phyloP scores from a whole-genome alignment of 30 jellyfish, hydroid and myxozoan species.

The Pelagia noctiluca region DNA sequence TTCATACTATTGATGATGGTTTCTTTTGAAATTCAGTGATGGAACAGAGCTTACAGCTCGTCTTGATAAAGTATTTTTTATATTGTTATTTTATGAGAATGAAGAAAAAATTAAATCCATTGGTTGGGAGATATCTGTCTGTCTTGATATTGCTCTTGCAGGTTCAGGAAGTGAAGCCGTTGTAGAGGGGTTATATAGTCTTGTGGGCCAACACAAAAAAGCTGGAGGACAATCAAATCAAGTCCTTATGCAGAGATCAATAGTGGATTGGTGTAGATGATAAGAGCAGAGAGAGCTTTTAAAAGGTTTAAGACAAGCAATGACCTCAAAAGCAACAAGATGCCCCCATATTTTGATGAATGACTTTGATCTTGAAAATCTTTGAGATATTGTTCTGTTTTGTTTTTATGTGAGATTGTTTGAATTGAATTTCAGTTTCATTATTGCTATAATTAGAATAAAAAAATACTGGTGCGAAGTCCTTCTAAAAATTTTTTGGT shows the following conservation, averaged over 20 bases:
- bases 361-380: slow-evolving; percentile 12
- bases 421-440: neutral
- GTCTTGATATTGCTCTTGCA: slow-evolving; percentile 27
- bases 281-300: slow-evolving; percentile 23
- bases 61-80: slow-evolving; percentile 5
- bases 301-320: slow-evolving; percentile 15
- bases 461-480: slow-evolving; percentile 8
- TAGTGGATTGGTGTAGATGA: slow-evolving; percentile 16
- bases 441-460: neutral
- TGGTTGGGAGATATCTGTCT: slow-evolving; percentile 23
- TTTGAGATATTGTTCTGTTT: slow-evolving; percentile 8
- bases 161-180: slow-evolving; percentile 25
- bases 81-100: slow-evolving; percentile 1
- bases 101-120: slow-evolving; percentile 9
- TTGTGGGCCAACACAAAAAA: slow-evolving; percentile 24
- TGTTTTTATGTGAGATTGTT: slow-evolving; percentile 13
- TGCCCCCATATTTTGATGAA: slow-evolving; percentile 26
- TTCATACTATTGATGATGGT: slow-evolving; percentile 23
- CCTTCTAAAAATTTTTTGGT: neutral
- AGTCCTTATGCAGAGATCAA: slow-evolving; percentile 22
- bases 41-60: slow-evolving; percentile 21
- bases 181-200: slow-evolving; percentile 35
- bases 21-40: slow-evolving; percentile 8
- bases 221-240: slow-evolving; percentile 35
- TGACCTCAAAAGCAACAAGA: slow-evolving; percentile 16